Percentiles rank a stretch among this genome's conserved stretches.
phyloP scores from a whole-genome alignment of 1,140 invertebrate genomes.

The Drosophila athabasca region DNA sequence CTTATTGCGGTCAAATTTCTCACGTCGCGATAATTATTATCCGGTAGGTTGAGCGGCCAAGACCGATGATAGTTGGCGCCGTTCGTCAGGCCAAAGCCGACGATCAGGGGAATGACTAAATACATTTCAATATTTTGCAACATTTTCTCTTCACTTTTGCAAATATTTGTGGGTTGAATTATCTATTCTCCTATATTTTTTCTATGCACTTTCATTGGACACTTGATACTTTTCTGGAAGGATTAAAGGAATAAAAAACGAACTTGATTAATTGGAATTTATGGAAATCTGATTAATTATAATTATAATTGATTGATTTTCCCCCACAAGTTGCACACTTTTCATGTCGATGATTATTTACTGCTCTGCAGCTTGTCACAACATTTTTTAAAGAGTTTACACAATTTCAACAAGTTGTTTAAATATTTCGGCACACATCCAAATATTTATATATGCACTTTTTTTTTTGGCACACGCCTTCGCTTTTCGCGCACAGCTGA shows the following conservation, averaged over 20 bases:
- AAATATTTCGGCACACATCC: conserved; percentile 42
- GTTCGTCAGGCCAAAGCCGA: neutral
- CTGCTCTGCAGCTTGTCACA: neutral
- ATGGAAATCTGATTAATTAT: neutral
- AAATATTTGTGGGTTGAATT: conserved; percentile 6
- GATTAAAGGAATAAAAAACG: neutral
- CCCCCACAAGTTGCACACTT: too few species aligned
- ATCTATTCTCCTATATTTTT: neutral
- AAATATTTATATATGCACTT: conserved; percentile 14
- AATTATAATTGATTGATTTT: conserved; percentile 3
- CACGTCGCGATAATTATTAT: conserved; percentile 28
- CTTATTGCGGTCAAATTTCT: conserved; percentile 21
- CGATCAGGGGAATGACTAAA: conserved; percentile 1
- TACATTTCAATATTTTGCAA: conserved; percentile 8
- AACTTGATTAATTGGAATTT: neutral
- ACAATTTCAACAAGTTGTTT: conserved; percentile 42
- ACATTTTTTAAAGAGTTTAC: conserved; percentile 9
- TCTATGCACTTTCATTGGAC: neutral
- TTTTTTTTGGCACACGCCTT: conserved; percentile 59
- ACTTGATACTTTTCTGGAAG: conserved; percentile 25
- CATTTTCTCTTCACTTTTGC: neutral
- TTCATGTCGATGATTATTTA: conserved; percentile 1
- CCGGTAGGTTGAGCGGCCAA: too few species aligned
- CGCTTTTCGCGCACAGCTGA: conserved; percentile 32
- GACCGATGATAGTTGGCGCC: too few species aligned